A percentile compares a stretch with the other conserved stretches of the same genome.
Conservation (phyloP, 2,113 vertebrate genomes). For the Argyrosomus japonicus region DNA sequence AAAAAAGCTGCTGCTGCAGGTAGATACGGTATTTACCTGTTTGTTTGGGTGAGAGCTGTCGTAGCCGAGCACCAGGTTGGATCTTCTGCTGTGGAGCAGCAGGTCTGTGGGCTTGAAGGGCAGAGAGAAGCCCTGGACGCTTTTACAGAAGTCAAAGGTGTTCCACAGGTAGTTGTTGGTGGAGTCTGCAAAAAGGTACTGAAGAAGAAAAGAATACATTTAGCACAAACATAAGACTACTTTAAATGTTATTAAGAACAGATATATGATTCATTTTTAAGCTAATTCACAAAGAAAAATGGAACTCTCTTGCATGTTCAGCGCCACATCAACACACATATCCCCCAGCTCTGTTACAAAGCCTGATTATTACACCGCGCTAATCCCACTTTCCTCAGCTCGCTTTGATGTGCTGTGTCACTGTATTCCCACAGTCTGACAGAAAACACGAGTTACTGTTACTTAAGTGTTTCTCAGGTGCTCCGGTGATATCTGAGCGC, state of each 20-base stretch:
- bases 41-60: constrained; percentile 95
- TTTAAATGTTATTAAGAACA: background rate
- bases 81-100: constrained; percentile 89
- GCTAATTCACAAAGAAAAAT: background rate
- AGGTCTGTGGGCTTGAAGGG: constrained; percentile 94
- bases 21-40: constrained; percentile 83
- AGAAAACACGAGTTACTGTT: background rate
- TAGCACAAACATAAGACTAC: background rate
- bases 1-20: background rate
- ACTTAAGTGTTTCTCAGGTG: background rate
- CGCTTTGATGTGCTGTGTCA: constrained; percentile 31
- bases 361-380: constrained; percentile 23
- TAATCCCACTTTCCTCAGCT: constrained; percentile 24
- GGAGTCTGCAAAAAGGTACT: constrained; percentile 96
- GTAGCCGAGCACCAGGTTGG: constrained; percentile 92
- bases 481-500: background rate
- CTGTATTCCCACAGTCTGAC: background rate
- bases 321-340: background rate
- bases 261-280: background rate
- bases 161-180: constrained; percentile 93
- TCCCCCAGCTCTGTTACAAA: constrained; percentile 5
- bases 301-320: background rate
- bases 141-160: constrained; percentile 93
- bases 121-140: constrained; percentile 88
- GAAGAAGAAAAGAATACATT: background rate